Conservation (phyloP, 2,888 invertebrate genomes). For the Parnassius apollo region DNA sequence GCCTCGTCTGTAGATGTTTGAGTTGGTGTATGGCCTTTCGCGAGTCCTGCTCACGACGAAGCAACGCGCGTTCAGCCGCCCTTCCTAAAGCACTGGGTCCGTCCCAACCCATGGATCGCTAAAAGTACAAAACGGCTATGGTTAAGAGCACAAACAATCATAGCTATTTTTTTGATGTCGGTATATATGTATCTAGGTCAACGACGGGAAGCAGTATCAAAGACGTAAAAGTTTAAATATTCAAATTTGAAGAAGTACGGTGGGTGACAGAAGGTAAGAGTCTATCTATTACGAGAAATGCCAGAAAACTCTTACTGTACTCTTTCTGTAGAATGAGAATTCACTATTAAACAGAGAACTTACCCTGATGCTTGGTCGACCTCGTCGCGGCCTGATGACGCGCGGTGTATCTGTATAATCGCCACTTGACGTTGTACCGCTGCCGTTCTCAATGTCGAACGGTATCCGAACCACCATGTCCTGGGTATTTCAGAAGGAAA, state of each 20-base stretch:
- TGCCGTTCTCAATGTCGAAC: conserved; percentile 66
- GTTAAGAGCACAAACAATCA: too few species aligned
- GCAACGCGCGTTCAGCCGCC: conserved; percentile 65
- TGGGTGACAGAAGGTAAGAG: too few species aligned
- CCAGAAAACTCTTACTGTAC: too few species aligned
- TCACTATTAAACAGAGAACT: conserved; percentile 29
- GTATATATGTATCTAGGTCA: too few species aligned
- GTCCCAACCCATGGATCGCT: conserved; percentile 63
- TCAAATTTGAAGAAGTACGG: too few species aligned
- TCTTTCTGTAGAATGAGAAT: too few species aligned
- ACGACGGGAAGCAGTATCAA: too few species aligned
- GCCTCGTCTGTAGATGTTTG: conserved; percentile 65
- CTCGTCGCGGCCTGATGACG: conserved; percentile 60
- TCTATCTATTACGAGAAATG: too few species aligned
- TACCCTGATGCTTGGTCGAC: conserved; percentile 64
- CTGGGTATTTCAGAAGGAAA: conserved; percentile 32
- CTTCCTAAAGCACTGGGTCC: conserved; percentile 56
- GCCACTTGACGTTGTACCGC: conserved; percentile 33
- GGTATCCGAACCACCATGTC: conserved; percentile 72
- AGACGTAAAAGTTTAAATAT: too few species aligned
- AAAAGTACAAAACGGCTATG: neutral
- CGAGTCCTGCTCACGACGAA: conserved; percentile 71
- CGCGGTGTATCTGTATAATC: conserved; percentile 57
- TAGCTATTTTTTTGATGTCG: too few species aligned
- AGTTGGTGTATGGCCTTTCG: conserved; percentile 73